phyloP scores from a whole-genome alignment of 2,888 invertebrate species.

The Phytoseiulus persimilis region DNA sequence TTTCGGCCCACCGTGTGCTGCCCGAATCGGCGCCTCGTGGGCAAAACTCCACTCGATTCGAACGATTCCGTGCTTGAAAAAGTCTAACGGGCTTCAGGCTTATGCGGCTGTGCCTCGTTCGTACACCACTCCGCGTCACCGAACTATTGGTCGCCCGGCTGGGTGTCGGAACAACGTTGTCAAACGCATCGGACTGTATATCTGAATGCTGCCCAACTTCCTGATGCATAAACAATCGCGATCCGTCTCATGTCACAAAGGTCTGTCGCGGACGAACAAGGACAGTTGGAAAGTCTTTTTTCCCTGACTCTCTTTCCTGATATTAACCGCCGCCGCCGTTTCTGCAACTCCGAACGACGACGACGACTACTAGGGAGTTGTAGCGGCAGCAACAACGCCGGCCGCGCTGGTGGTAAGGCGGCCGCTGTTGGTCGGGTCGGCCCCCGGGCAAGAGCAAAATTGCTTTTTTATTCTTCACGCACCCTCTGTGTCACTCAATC shows the following conservation, averaged over 20 bases:
- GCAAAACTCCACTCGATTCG: too few species aligned
- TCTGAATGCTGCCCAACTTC: background rate
- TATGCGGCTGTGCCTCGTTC: background rate
- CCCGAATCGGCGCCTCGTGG: too few species aligned
- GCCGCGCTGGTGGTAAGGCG: background rate
- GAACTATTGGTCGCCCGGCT: background rate
- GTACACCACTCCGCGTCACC: background rate
- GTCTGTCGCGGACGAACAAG: background rate
- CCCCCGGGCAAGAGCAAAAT: background rate
- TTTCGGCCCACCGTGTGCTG: too few species aligned
- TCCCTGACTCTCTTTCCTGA: background rate
- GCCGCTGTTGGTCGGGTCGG: background rate
- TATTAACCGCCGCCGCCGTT: background rate
- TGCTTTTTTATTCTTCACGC: background rate
- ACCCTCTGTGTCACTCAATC: constrained; percentile 5
- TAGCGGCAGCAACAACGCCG: background rate
- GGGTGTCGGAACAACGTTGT: background rate
- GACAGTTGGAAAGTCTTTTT: background rate
- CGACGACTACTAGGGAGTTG: background rate
- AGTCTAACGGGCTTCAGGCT: too few species aligned
- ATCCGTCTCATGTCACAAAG: background rate
- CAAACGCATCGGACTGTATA: background rate
- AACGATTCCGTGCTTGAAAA: too few species aligned
- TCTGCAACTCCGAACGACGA: background rate
- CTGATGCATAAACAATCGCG: background rate